A percentile compares a stretch with the other conserved stretches of the same genome.
Conservation (phyloP, 2,113 vertebrate genomes). For the Cercopithecus mona region DNA sequence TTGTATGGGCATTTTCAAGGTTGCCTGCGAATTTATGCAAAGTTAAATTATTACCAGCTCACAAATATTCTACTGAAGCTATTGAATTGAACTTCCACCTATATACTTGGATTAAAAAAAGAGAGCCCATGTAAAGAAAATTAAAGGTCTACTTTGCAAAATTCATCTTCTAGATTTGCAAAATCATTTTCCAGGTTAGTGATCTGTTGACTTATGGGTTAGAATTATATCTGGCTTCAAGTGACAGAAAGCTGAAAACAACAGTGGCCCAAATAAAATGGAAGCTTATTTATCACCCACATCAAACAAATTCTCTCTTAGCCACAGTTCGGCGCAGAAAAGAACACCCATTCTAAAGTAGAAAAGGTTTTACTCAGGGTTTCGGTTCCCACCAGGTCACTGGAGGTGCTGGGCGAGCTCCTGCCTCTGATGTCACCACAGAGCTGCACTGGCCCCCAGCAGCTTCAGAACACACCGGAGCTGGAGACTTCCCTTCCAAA, state of each 20-base stretch:
- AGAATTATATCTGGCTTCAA: neutral
- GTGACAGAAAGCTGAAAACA: neutral
- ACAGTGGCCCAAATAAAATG: neutral
- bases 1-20: neutral
- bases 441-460: accelerated
- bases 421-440: neutral
- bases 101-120: neutral
- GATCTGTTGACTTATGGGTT: neutral
- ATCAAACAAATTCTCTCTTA: neutral
- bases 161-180: neutral
- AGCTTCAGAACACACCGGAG: accelerated
- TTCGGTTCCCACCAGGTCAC: accelerated
- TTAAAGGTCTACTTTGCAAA: neutral
- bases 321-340: neutral
- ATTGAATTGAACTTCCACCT: neutral
- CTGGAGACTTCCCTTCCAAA: too few species aligned
- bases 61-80: neutral
- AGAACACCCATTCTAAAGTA: neutral
- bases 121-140: neutral
- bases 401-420: accelerated
- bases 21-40: too few species aligned
- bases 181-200: neutral
- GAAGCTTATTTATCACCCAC: neutral
- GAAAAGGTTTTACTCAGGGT: neutral
- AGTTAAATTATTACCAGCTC: neutral